Base-by-base conservation (phyloP, 1,140 invertebrate genomes). In the Plectrocnemia conspersa region DNA sequence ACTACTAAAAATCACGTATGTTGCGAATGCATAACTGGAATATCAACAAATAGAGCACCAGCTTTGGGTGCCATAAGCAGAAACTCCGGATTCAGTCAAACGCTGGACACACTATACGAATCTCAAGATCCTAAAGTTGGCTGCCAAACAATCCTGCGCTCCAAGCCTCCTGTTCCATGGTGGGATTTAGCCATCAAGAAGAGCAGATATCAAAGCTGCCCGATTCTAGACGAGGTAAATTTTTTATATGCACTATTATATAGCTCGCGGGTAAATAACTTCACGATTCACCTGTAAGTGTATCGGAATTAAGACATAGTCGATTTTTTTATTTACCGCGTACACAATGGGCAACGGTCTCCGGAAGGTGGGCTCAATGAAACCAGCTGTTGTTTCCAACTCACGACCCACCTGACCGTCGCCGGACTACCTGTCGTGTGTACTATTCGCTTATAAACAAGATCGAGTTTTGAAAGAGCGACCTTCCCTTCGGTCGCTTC, bases 171-270 rank as follows among this genome's bases (percentile, higher is more conserved):
- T 38, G 81, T 91, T 33, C 88, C 88, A 0, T 91, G 88, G 88
- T 91, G 87, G 84, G 88, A 90, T 70, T 68, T 90, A 41, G 88
- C 88, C 15, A 89, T 88, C 10, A 82, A 80, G 55, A 80, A 83
- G 50, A 83, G 78, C 50, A 77, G 85, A 53, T 82, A 86, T 38
- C 77, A 84, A 54, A 86, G 83, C 64, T 87, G 84, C 65, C 85
- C 85, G 23, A 77, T 80, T 52, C 72, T 83, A 42, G 78, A 76
- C 65, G 73, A 83, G 78, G 80, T 79, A 73, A 70, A 33, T 33
- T 33, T 33, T 33, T 33, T 13, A 29, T 7, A 33, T 15, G 2
- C 32, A 13, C 32, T 2, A n/a, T n/a, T n/a, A n/a, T n/a, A n/a
- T n/a, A n/a, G n/a, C n/a, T n/a, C n/a, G n/a, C n/a, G n/a, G n/a